A percentile compares a stretch with the other conserved stretches of the same genome.
Conservation (phyloP, 2,113 vertebrate genomes). For the Aleadryas rufinucha region DNA sequence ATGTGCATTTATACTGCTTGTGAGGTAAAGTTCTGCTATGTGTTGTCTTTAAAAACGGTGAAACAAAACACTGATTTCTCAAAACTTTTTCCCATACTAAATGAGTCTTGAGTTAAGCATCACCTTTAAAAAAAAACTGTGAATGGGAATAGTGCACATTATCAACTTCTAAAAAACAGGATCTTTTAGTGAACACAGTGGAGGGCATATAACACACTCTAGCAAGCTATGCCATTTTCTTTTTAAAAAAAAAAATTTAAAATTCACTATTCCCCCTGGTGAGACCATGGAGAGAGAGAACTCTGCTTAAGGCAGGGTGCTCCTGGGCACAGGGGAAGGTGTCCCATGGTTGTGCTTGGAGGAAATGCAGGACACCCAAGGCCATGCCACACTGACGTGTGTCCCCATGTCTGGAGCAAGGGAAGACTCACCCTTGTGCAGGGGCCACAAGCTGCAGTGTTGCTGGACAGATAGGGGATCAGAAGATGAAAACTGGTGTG, state of each 20-base stretch:
- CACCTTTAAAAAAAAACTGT: background rate
- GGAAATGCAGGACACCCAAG: accelerated
- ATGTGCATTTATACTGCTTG: background rate
- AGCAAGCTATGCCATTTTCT: background rate
- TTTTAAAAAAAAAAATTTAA: background rate
- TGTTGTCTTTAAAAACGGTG: background rate
- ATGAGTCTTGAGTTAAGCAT: background rate
- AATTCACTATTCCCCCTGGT: background rate
- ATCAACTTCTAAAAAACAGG: background rate
- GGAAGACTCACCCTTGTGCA: background rate
- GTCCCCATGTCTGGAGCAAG: too few species aligned
- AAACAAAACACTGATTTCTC: background rate
- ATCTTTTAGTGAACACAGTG: background rate
- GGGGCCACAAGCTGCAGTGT: background rate
- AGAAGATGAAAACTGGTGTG: background rate
- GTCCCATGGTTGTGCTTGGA: background rate
- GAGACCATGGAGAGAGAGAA: background rate
- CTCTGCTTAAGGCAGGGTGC: background rate
- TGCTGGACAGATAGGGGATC: background rate
- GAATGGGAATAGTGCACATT: background rate
- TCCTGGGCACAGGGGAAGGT: background rate
- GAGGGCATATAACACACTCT: background rate
- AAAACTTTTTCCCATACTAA: background rate
- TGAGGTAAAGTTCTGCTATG: background rate
- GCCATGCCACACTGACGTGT: accelerated